Percentiles rank a stretch among this genome's conserved stretches.
These are phyloP conservation scores for Taphrorychus bicolor DNA, from an alignment of 2,888 invertebrate species.

Conservation along the genomic window DNA sequence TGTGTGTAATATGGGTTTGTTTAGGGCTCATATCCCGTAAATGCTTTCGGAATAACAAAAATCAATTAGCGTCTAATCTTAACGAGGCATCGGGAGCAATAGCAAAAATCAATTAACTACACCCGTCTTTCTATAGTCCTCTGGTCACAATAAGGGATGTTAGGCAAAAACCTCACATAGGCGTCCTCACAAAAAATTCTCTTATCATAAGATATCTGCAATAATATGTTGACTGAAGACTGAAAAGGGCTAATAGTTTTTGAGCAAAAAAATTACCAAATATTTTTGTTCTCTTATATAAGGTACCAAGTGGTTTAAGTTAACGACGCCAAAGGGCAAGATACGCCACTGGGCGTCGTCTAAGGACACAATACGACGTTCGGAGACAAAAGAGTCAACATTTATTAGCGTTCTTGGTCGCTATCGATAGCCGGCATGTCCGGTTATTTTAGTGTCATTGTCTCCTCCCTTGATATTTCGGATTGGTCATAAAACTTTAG, in stretches of 20 bases:
- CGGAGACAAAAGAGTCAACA: constrained; percentile 40
- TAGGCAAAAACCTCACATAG: not conserved
- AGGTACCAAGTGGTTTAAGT: not conserved
- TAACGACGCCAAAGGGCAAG: constrained; percentile 17
- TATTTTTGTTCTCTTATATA: not conserved
- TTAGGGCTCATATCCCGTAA: not conserved
- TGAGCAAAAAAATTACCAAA: no score
- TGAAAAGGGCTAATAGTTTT: no score
- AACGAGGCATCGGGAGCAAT: constrained; percentile 40
- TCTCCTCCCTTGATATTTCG: constrained; percentile 39
- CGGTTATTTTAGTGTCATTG: constrained; percentile 42
- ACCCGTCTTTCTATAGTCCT: constrained; percentile 23
- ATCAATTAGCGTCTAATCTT: constrained; percentile 42
- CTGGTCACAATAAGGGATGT: constrained; percentile 16
- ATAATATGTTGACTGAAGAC: no score
- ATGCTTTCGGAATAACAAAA: constrained; percentile 10
- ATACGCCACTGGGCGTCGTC: constrained; percentile 22
- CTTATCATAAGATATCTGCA: no score
- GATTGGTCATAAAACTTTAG: constrained; percentile 36
- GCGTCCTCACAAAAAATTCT: no score
- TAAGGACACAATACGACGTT: constrained; percentile 20
- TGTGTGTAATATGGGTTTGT: no score
- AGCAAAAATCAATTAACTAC: constrained; percentile 42
- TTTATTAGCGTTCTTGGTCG: constrained; percentile 40
- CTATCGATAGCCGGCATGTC: constrained; percentile 40